Evolutionary conservation across 2,888 invertebrate genomes (phyloP), one percentile per base, ranked within the genome.

Genomic region (Callyntrura sp.): DNA sequence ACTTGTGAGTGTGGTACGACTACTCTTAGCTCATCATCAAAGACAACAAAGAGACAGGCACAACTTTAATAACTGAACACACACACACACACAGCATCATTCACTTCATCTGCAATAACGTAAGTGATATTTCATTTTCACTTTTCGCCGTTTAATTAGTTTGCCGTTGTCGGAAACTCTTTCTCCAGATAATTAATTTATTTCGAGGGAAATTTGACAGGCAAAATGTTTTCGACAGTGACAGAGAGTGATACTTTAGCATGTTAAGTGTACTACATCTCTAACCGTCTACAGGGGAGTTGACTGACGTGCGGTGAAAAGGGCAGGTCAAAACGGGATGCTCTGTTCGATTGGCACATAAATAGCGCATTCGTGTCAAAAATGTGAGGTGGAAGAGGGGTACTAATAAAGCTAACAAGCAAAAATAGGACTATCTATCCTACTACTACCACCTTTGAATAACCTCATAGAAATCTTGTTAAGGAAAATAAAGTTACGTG

Each of bases 261-360:
- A 14, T 68, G 28, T 65, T 65, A 35, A 68, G n/a, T n/a, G n/a
- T n/a, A n/a, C n/a, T n/a, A 35, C n/a, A 62, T 68, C 0, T 17
- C 12, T 62, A 62, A 23, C 11, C 17, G 57, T 17, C 6, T 57
- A 62, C 8, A n/a, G n/a, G n/a, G n/a, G n/a, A n/a, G n/a, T 6
- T 35, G 35, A 68, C n/a, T 25, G 68, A 73, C 73, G 51, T 11
- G 12, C 0, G 20, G 17, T 9, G 35, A 25, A 1, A 14, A 48
- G 45, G 11, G 20, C 23, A 23, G 45, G 25, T 23, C 23, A 51
- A 51, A 23, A 70, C 70, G 45, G 43, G 70, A 43, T 70, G 73
- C n/a, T 48, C 48, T 12, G 11, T 48, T 73, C 51, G 73, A 73
- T 73, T 73, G 73, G 25, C 73, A 73, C 25, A 73, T n/a, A n/a